Conservation (phyloP, 2,797 vertebrate species). For the Luscinia luscinia region DNA sequence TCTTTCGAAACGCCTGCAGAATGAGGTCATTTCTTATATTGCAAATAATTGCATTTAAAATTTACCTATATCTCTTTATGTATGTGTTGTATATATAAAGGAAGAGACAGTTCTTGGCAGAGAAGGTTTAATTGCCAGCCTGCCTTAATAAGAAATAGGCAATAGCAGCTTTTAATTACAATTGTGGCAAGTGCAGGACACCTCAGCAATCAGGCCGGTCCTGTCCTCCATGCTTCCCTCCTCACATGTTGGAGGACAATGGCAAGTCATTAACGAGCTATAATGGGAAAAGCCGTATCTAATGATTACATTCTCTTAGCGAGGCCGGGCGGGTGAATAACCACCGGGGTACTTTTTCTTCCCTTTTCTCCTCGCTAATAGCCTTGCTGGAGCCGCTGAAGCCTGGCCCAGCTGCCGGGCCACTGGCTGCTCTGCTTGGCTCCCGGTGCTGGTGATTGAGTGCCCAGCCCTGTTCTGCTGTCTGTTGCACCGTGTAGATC, state of each 20-base stretch:
- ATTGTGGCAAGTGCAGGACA: not conserved
- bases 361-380: conserved; percentile 31
- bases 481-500: not conserved
- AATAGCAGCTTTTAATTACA: conserved; percentile 36
- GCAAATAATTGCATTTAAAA: not conserved
- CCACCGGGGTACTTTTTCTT: not conserved
- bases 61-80: not conserved
- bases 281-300: conserved; percentile 56
- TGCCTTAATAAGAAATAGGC: not conserved
- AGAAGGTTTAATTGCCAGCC: not conserved
- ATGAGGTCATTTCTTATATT: not conserved
- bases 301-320: conserved; percentile 36
- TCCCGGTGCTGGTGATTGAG: conserved; percentile 13
- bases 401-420: conserved; percentile 27
- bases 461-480: not conserved
- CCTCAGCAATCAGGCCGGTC: conserved; percentile 12
- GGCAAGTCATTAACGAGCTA: conserved; percentile 42
- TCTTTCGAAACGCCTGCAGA: not conserved
- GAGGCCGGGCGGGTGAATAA: not conserved
- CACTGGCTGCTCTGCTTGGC: not conserved
- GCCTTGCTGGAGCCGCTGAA: not conserved
- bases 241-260: conserved; percentile 21
- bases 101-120: not conserved
- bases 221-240: conserved; percentile 32
- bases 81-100: not conserved